These are phyloP conservation scores for Clytia hemisphaerica DNA, from an alignment of 30 jellyfish, hydroid and myxozoan species.

Conservation along the genomic window DNA sequence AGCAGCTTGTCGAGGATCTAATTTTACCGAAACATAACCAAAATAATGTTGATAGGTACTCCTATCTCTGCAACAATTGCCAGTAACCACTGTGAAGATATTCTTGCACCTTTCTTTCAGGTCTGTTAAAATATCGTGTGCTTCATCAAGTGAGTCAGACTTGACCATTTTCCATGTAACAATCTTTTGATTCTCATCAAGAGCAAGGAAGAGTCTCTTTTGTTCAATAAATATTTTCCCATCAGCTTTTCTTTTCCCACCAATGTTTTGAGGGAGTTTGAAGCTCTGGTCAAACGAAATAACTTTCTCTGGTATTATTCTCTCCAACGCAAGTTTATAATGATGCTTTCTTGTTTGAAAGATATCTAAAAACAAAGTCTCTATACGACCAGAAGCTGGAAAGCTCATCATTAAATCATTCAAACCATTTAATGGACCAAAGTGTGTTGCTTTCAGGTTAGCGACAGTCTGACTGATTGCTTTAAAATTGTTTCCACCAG, in stretches of 20 bases:
- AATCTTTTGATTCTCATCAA: background rate
- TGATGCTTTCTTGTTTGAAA: background rate
- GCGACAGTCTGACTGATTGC: too few species aligned
- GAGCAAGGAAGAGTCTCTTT: background rate
- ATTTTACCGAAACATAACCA: background rate
- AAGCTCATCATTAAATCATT: background rate
- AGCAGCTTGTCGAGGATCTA: background rate
- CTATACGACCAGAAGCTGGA: background rate
- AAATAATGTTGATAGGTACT: too few species aligned
- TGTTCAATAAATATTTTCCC: background rate
- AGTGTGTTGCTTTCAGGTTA: too few species aligned
- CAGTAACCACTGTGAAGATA: background rate
- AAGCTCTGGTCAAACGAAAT: constrained; percentile 4
- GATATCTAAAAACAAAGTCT: background rate
- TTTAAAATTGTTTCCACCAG: too few species aligned
- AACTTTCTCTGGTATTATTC: background rate
- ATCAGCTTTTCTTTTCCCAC: background rate
- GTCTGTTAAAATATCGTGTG: background rate
- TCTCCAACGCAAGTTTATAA: background rate
- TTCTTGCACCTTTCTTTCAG: background rate
- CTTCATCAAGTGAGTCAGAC: background rate
- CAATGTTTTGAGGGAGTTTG: background rate
- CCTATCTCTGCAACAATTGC: background rate
- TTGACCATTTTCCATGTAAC: background rate
- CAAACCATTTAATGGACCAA: too few species aligned